phyloP scores from a whole-genome alignment of 2,797 vertebrate species.

The Novumbra hubbsi region DNA sequence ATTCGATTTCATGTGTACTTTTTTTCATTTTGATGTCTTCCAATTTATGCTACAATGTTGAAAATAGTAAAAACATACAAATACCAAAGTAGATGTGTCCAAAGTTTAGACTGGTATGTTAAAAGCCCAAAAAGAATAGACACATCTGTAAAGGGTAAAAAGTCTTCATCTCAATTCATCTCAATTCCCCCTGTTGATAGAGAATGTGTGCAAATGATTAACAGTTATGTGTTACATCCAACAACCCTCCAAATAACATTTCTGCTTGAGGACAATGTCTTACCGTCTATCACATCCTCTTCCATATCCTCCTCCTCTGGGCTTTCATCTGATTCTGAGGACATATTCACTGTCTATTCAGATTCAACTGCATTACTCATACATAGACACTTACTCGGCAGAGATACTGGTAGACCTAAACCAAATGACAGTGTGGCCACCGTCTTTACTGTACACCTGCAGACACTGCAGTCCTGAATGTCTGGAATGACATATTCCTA shows the following conservation, averaged over 20 bases:
- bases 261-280: constrained; percentile 32
- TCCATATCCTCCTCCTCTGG: constrained; percentile 54
- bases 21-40: too few relatives aligned
- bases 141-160: neutral
- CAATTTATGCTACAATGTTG: too few relatives aligned
- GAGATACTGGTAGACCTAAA: neutral
- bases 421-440: too few relatives aligned
- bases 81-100: too few relatives aligned
- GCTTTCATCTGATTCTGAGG: constrained; percentile 72
- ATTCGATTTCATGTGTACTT: too few relatives aligned
- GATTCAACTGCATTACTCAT: constrained; percentile 47
- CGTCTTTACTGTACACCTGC: neutral
- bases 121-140: neutral
- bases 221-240: neutral
- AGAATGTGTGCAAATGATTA: neutral
- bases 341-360: constrained; percentile 56
- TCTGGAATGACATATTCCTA: neutral
- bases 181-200: neutral
- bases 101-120: neutral
- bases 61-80: too few relatives aligned
- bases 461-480: neutral
- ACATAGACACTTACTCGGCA: constrained; percentile 27
- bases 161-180: neutral
- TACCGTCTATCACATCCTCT: constrained; percentile 75
- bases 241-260: neutral